phyloP scores from a whole-genome alignment of 2,888 invertebrate genomes.

The Plagodis pulveraria region DNA sequence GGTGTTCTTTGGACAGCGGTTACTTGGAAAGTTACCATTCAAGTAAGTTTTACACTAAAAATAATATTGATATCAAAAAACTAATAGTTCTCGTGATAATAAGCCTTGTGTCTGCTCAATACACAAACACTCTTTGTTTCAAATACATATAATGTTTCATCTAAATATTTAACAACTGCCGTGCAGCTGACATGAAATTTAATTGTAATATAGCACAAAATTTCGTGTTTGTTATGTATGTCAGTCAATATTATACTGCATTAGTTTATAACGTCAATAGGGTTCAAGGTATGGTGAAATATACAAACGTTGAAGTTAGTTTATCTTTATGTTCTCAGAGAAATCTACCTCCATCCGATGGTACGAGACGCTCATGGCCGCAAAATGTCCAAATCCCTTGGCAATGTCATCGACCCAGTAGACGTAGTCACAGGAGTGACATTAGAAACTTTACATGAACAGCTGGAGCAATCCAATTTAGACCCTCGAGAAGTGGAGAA shows the following conservation, averaged over 20 bases:
- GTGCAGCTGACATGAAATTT: too few species aligned
- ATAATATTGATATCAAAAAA: too few species aligned
- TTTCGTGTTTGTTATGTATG: too few species aligned
- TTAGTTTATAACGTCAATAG: too few species aligned
- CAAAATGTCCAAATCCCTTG: conserved; percentile 99
- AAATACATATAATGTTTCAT: too few species aligned
- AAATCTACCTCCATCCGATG: conserved; percentile 98
- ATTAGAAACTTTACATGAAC: conserved; percentile 91
- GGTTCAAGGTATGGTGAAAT: too few species aligned
- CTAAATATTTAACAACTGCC: too few species aligned
- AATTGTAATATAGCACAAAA: too few species aligned
- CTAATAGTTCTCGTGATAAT: background rate
- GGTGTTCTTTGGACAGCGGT: conserved; percentile 97
- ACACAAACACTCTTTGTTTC: background rate
- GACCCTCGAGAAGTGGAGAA: conserved; percentile 92
- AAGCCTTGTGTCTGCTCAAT: background rate
- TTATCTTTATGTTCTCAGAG: conserved; percentile 65
- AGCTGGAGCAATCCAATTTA: conserved; percentile 91
- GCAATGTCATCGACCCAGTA: conserved; percentile 98
- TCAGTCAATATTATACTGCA: too few species aligned
- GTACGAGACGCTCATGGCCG: conserved; percentile 98
- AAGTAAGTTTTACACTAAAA: conserved; percentile 72
- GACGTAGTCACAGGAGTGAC: conserved; percentile 96
- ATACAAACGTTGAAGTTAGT: too few species aligned
- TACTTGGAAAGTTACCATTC: conserved; percentile 97